Conservation (phyloP, 2,888 invertebrate genomes). For the Lordiphosa fenestrarum region DNA sequence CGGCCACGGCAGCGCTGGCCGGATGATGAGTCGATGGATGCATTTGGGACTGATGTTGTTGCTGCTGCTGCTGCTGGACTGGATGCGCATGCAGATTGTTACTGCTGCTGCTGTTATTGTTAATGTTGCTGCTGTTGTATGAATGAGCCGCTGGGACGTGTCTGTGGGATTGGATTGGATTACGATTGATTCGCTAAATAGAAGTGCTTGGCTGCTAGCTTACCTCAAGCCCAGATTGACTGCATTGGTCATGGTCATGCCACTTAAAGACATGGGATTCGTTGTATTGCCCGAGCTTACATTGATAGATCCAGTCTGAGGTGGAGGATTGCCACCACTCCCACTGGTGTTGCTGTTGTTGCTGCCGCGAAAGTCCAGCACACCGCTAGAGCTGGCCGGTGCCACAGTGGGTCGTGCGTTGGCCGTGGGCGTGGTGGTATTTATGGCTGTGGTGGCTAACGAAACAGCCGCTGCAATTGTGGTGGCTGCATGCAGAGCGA, state of each 20-base stretch:
- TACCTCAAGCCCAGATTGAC: constrained; percentile 60
- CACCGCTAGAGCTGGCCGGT: constrained; percentile 34
- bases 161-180: constrained; percentile 30
- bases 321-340: constrained; percentile 5
- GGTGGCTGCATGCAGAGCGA: constrained; percentile 52
- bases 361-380: constrained; percentile 44
- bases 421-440: constrained; percentile 57
- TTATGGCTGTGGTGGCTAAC: constrained; percentile 61
- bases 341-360: constrained; percentile 20
- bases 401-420: constrained; percentile 46
- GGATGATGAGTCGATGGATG: constrained; percentile 35
- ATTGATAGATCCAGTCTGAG: constrained; percentile 19
- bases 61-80: constrained; percentile 46
- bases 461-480: constrained; percentile 64
- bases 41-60: constrained; percentile 15
- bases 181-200: neutral
- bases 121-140: constrained; percentile 43
- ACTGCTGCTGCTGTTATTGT: constrained; percentile 46
- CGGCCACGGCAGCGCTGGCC: constrained; percentile 48
- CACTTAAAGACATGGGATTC: constrained; percentile 30
- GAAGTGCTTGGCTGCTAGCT: constrained; percentile 17
- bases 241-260: constrained; percentile 38
- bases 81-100: constrained; percentile 24
- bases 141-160: constrained; percentile 46
- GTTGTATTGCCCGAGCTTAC: constrained; percentile 39